These are phyloP conservation scores for Tetropium fuscum DNA, from an alignment of 2,888 invertebrate genomes.

Conservation along the genomic window DNA sequence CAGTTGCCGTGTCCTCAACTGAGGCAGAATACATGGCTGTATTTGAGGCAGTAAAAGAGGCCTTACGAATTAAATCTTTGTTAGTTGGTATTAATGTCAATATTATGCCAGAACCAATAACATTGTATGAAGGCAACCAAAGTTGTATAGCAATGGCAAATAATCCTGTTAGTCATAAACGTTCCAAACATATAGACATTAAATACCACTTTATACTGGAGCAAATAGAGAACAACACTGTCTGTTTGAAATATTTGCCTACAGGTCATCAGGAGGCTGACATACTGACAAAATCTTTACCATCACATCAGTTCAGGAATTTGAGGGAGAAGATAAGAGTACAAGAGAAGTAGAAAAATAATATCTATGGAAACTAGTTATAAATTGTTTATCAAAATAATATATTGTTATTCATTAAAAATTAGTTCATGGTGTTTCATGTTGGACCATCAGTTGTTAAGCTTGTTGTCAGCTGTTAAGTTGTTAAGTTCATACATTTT, in stretches of 20 bases:
- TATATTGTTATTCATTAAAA: too few species aligned
- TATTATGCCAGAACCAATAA: background rate
- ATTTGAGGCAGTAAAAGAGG: background rate
- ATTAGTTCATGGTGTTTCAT: too few species aligned
- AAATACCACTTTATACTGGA: background rate
- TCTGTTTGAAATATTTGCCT: constrained; percentile 6
- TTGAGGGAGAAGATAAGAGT: too few species aligned
- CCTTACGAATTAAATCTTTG: background rate
- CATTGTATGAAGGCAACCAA: background rate
- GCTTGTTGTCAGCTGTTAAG: too few species aligned
- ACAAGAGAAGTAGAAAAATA: too few species aligned
- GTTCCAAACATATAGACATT: background rate
- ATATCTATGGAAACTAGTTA: too few species aligned
- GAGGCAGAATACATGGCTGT: background rate
- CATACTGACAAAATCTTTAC: constrained; percentile 1
- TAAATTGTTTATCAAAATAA: too few species aligned
- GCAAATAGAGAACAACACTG: too few species aligned
- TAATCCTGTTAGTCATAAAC: background rate
- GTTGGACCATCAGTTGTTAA: too few species aligned
- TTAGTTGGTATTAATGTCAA: background rate
- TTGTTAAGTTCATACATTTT: too few species aligned
- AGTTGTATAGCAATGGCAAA: background rate
- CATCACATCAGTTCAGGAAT: background rate
- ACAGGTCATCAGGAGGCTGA: constrained; percentile 6
- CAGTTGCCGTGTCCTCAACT: background rate